These are phyloP conservation scores for Polymixis flavicincta DNA, from an alignment of 2,888 invertebrate genomes.

Conservation along the genomic window DNA sequence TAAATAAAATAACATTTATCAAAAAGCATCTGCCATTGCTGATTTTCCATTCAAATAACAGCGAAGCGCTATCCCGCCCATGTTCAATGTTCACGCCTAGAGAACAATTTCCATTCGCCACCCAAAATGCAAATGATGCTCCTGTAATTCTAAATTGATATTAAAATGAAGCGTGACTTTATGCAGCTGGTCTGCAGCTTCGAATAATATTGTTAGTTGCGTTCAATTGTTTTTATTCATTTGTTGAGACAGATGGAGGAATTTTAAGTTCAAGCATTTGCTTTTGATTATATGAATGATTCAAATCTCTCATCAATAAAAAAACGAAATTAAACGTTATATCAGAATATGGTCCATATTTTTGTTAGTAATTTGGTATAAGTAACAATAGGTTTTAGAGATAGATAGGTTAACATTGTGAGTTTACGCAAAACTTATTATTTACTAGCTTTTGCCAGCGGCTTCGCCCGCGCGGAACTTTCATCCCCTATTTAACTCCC, in stretches of 20 bases:
- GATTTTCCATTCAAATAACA: conserved; percentile 40
- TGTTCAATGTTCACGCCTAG: conserved; percentile 31
- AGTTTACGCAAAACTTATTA: no score
- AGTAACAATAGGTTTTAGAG: no score
- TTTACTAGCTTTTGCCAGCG: no score
- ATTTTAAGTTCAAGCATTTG: conserved; percentile 4
- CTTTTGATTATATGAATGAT: conserved; percentile 11
- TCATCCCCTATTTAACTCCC: no score
- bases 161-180: conserved; percentile 57
- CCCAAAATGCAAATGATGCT: conserved; percentile 57
- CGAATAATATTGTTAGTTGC: conserved; percentile 30
- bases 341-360: no score
- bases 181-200: conserved; percentile 49
- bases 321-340: no score
- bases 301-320: background rate
- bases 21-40: background rate
- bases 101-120: conserved; percentile 53
- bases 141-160: conserved; percentile 62
- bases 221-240: conserved; percentile 22
- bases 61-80: conserved; percentile 21
- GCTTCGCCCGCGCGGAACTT: no score
- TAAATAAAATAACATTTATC: background rate
- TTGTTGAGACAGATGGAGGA: conserved; percentile 5
- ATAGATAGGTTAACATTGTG: no score
- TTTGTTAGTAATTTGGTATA: no score